Conservation (phyloP, 2,888 invertebrate species). For the Gerosis bhagava region DNA sequence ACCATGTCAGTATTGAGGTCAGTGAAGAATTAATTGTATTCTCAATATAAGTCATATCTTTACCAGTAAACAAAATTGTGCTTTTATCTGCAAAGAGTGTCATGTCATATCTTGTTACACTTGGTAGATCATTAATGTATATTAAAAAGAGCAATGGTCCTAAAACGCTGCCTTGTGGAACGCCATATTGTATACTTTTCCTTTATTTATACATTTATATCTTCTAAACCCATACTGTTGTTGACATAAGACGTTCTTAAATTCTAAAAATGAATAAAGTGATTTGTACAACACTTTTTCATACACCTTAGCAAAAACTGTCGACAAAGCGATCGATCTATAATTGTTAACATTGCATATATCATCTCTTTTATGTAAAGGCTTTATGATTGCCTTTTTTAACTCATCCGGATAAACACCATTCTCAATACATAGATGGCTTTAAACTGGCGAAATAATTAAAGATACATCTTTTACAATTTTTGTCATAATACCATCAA, state of each 20-base stretch:
- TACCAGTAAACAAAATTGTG: neutral
- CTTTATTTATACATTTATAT: neutral
- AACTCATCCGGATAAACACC: slow-evolving; percentile 1
- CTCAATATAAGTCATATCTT: no score
- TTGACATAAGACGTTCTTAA: neutral
- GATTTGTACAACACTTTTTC: slow-evolving; percentile 2
- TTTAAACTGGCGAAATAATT: neutral
- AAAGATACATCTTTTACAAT: neutral
- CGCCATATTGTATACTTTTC: neutral
- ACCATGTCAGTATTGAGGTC: no score
- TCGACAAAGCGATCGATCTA: neutral
- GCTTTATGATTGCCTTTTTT: slow-evolving; percentile 8
- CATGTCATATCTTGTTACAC: neutral
- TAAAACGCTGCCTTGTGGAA: no score
- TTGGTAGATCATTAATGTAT: no score
- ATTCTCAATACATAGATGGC: neutral
- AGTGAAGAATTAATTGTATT: no score
- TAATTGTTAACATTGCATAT: neutral
- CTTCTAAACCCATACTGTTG: neutral
- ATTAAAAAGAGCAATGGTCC: no score
- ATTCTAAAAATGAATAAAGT: neutral
- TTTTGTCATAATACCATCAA: slow-evolving; percentile 1
- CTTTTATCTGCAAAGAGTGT: slow-evolving; percentile 4
- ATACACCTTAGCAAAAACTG: slow-evolving; percentile 2
- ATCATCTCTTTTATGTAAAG: neutral